phyloP scores from a whole-genome alignment of 2,797 vertebrate genomes.

The Eleutherodactylus coqui region DNA sequence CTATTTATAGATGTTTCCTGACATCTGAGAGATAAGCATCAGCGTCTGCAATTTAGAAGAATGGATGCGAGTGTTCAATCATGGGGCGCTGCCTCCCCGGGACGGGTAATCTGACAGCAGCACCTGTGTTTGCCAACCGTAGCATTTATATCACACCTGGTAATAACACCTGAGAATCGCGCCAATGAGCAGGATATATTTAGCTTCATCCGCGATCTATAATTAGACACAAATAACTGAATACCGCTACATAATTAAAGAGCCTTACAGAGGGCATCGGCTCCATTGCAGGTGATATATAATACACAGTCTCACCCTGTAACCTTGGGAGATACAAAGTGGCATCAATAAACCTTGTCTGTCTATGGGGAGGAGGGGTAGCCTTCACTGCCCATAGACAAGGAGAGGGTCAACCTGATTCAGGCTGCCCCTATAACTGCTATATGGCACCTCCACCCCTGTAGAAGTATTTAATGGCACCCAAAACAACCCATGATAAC shows the following conservation, averaged over 20 bases:
- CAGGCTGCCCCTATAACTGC: too few relatives aligned
- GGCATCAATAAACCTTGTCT: too few relatives aligned
- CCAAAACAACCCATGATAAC: too few relatives aligned
- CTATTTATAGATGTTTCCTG: constrained; percentile 57
- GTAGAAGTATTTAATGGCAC: too few relatives aligned
- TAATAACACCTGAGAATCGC: constrained; percentile 57
- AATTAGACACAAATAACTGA: constrained; percentile 43
- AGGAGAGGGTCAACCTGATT: too few relatives aligned
- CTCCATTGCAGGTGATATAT: neutral
- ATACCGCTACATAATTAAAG: neutral
- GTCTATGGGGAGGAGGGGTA: neutral
- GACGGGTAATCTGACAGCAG: neutral
- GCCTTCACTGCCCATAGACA: too few relatives aligned
- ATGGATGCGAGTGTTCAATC: constrained; percentile 39
- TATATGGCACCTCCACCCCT: too few relatives aligned
- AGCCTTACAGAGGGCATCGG: neutral
- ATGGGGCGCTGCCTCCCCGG: neutral
- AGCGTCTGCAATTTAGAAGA: constrained; percentile 23
- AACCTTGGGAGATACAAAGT: neutral
- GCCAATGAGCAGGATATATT: constrained; percentile 36
- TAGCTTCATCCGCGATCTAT: constrained; percentile 6
- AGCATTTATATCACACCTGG: constrained; percentile 52
- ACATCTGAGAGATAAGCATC: constrained; percentile 57
- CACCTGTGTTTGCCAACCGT: constrained; percentile 53
- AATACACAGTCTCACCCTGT: neutral